Percentiles rank a stretch among this genome's conserved stretches.
Evolutionary conservation across 2,113 vertebrate species (phyloP).

Genomic region (Oceanites oceanicus): DNA sequence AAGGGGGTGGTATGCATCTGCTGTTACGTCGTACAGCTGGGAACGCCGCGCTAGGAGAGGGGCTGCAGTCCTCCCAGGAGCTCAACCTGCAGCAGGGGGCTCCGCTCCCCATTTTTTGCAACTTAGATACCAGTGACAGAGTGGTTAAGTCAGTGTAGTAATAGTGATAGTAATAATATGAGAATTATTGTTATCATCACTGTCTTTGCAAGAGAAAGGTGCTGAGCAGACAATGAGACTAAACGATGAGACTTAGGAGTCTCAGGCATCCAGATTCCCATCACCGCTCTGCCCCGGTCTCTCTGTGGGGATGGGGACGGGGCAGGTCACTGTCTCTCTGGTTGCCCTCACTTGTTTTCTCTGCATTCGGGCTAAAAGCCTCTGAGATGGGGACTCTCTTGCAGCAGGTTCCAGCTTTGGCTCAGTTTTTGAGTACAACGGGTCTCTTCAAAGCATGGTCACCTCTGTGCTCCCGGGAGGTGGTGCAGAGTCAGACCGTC

Average conservation of each 20-base stretch:
- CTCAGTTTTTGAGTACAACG: neutral
- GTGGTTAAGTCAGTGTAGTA: neutral
- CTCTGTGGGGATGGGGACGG: neutral
- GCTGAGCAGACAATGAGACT: neutral
- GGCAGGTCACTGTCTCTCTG: neutral
- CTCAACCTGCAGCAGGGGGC: neutral
- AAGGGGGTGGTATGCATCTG: neutral
- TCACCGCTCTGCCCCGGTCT: neutral
- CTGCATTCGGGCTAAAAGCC: neutral
- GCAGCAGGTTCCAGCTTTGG: neutral
- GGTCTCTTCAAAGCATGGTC: neutral
- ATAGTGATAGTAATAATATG: neutral
- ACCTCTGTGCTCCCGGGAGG: neutral
- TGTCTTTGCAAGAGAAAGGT: neutral
- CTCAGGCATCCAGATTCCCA: neutral
- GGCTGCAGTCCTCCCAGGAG: neutral
- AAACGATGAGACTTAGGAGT: neutral
- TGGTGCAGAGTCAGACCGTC: neutral
- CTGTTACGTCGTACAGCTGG: neutral
- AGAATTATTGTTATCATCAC: neutral
- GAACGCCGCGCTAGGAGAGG: rapidly evolving
- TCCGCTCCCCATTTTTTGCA: neutral
- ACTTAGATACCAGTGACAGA: neutral
- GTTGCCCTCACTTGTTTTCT: neutral
- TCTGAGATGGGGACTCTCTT: neutral